Percentiles rank a stretch among this genome's conserved stretches.
Conservation (phyloP, 64 coral and sea anemone genomes). For the Montipora capricornis region DNA sequence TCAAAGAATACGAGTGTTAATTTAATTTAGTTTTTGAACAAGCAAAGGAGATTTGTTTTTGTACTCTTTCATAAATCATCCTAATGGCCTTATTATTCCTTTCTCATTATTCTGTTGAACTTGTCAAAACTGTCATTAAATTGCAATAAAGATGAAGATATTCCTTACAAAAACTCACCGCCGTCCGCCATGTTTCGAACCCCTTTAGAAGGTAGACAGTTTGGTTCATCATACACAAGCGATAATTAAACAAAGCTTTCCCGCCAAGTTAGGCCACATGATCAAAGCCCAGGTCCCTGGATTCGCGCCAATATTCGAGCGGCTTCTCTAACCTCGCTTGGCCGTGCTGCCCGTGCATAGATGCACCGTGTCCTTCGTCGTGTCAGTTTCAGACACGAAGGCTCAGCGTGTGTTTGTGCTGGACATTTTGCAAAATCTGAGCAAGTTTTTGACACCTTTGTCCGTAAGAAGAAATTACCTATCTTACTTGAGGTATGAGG, state of each 20-base stretch:
- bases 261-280: slow-evolving; percentile 10
- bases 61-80: too few relatives aligned
- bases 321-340: too few relatives aligned
- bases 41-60: too few relatives aligned
- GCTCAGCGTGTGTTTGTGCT: background rate
- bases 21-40: too few relatives aligned
- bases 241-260: background rate
- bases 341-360: too few relatives aligned
- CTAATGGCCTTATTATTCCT: too few relatives aligned
- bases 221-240: background rate
- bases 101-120: too few relatives aligned
- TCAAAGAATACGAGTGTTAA: too few relatives aligned
- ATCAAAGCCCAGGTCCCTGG: slow-evolving; percentile 19
- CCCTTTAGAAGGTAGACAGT: background rate
- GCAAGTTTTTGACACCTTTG: background rate
- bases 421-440: background rate
- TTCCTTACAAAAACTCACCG: background rate
- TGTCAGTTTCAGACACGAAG: background rate
- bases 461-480: background rate
- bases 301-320: slow-evolving; percentile 54
- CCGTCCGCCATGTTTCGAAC: slow-evolving; percentile 26
- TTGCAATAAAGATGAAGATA: too few relatives aligned
- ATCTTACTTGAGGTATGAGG: background rate
- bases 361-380: too few relatives aligned
- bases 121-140: too few relatives aligned